Conservation (phyloP, 2,113 vertebrate genomes). For the Oncorhynchus tshawytscha region DNA sequence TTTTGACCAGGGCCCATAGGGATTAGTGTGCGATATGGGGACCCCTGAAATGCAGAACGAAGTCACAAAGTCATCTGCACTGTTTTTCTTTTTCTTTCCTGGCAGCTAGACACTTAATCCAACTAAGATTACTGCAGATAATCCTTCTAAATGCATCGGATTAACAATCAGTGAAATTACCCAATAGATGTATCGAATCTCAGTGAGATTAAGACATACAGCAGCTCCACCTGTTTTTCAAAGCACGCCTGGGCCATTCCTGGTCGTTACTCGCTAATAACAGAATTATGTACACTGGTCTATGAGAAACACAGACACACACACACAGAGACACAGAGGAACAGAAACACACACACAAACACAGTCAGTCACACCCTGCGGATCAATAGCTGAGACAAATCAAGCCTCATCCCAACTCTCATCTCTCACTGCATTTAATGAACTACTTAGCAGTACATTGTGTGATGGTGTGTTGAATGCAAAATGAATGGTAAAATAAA, state of each 20-base stretch:
- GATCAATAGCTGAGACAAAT: constrained; percentile 19
- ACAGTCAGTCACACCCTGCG: not conserved
- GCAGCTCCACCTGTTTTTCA: not conserved
- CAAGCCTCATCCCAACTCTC: not conserved
- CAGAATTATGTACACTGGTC: not conserved
- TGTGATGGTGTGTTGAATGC: not conserved
- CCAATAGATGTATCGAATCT: constrained; percentile 71
- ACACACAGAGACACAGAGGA: not conserved
- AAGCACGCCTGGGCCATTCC: not conserved
- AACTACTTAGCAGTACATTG: not conserved
- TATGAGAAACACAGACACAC: too few relatives aligned
- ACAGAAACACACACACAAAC: not conserved
- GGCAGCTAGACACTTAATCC: constrained; percentile 63
- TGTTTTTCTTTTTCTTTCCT: constrained; percentile 59
- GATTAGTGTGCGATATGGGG: not conserved
- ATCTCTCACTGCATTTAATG: not conserved
- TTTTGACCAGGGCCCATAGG: too few relatives aligned
- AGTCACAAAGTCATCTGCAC: constrained; percentile 43
- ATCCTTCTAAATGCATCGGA: constrained; percentile 75
- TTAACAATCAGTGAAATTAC: constrained; percentile 78
- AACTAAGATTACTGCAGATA: constrained; percentile 59
- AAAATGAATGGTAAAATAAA: too few relatives aligned
- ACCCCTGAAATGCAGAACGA: constrained; percentile 47
- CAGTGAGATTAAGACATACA: constrained; percentile 64
- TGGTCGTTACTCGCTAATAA: not conserved